Percentiles rank a stretch among this genome's conserved stretches.
phyloP scores from a whole-genome alignment of 2,888 invertebrate species.

The Heliconius ethilla region DNA sequence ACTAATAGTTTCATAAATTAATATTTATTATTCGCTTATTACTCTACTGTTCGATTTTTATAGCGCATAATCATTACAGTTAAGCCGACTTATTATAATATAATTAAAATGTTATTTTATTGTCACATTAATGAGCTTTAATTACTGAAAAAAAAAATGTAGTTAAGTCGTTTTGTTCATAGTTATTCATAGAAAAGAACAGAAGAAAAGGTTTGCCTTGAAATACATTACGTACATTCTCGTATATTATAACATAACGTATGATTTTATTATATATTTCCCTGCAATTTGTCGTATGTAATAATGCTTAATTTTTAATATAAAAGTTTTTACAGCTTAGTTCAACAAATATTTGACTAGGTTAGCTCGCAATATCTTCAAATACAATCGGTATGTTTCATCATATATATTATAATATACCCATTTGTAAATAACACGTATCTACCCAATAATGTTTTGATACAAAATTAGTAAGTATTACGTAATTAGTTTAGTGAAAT shows the following conservation, averaged over 20 bases:
- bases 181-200: background rate
- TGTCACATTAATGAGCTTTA: background rate
- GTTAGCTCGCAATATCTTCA: background rate
- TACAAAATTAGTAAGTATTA: background rate
- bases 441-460: background rate
- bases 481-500: conserved; percentile 27
- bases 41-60: background rate
- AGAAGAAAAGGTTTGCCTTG: no score
- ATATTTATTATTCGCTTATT: background rate
- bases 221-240: no score
- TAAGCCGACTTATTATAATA: background rate
- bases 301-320: no score
- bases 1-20: background rate
- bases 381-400: background rate
- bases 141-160: background rate
- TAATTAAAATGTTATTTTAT: background rate
- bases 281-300: no score
- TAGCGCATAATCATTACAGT: background rate
- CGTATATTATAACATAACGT: no score
- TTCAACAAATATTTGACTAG: background rate
- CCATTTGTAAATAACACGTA: background rate
- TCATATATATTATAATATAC: background rate
- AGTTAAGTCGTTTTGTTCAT: background rate
- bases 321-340: no score
- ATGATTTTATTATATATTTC: no score